Evolutionary conservation across 2,888 invertebrate species (phyloP).

Genomic region (Ectobius pallidus): DNA sequence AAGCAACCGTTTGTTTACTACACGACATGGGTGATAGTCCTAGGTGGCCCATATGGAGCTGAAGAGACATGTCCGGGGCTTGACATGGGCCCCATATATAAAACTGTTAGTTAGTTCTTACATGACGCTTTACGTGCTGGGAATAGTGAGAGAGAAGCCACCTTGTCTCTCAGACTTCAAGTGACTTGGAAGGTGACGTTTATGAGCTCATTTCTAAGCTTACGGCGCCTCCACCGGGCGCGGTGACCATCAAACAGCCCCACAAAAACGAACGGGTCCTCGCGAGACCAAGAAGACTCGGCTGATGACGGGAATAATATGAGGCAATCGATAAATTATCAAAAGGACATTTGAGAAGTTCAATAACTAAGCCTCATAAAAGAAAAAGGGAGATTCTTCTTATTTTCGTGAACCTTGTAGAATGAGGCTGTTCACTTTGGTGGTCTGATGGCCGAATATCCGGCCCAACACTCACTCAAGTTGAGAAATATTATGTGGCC

Average conservation of each 20-base stretch:
- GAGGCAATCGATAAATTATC: constrained; percentile 24
- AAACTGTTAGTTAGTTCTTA: constrained; percentile 28
- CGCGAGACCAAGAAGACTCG: neutral
- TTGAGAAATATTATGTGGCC: neutral
- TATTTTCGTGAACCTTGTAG: neutral
- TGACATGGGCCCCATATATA: constrained; percentile 30
- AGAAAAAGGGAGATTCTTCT: constrained; percentile 11
- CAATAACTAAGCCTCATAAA: constrained; percentile 26
- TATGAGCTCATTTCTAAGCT: constrained; percentile 29
- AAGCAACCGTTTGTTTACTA: neutral
- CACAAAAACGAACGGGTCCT: neutral
- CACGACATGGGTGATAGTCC: neutral
- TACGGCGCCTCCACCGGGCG: constrained; percentile 25
- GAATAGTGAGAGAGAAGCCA: constrained; percentile 17
- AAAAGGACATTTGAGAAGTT: constrained; percentile 11
- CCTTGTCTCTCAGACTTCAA: constrained; percentile 22
- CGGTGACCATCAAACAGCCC: constrained; percentile 17
- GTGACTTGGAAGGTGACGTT: constrained; percentile 28
- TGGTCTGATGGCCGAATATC: no score
- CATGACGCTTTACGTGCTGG: constrained; percentile 24
- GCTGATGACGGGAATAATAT: constrained; percentile 20
- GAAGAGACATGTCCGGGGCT: constrained; percentile 14
- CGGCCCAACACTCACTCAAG: no score
- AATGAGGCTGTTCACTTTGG: no score
- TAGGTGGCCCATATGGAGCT: constrained; percentile 9